Conservation (phyloP, 2,888 invertebrate genomes). For the Sialis lutaria region DNA sequence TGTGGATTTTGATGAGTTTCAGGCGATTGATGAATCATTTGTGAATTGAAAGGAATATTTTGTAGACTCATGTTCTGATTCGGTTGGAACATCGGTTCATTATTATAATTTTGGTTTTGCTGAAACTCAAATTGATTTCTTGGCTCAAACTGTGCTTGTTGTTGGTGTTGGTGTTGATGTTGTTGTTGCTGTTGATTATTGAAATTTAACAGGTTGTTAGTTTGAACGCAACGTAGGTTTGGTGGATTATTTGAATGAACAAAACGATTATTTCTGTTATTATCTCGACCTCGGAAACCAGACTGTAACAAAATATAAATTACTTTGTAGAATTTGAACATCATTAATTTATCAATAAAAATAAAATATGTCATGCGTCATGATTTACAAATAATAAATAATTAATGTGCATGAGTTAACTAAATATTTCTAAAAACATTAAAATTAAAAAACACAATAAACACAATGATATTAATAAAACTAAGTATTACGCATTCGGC, state of each 20-base stretch:
- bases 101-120: background rate
- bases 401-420: no score
- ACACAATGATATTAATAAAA: no score
- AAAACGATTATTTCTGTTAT: background rate
- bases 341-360: no score
- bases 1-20: background rate
- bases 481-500: no score
- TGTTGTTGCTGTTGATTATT: constrained; percentile 3
- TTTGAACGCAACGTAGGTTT: background rate
- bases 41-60: no score
- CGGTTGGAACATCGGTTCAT: constrained; percentile 1
- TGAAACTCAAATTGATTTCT: constrained; percentile 4
- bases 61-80: background rate
- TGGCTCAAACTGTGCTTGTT: constrained; percentile 3
- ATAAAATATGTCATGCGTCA: no score
- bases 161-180: no score
- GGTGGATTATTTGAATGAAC: background rate
- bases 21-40: no score
- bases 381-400: no score
- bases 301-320: background rate
- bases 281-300: background rate
- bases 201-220: background rate
- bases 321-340: no score
- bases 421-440: no score
- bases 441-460: no score